Conservation (phyloP, 2,113 vertebrate genomes). For the Glareola pratincola region DNA sequence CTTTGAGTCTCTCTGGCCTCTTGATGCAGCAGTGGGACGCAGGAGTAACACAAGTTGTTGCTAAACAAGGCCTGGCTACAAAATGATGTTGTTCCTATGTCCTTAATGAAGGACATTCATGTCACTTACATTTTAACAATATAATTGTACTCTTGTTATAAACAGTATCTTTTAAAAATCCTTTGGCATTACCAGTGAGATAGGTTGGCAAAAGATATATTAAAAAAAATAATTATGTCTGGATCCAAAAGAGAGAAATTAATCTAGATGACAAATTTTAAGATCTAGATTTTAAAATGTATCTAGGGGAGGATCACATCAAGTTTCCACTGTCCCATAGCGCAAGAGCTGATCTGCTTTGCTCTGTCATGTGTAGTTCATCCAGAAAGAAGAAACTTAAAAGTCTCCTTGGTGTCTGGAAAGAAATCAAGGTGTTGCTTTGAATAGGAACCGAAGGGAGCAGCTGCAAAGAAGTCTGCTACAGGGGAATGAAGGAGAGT, state of each 20-base stretch:
- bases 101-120: not conserved
- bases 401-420: not conserved
- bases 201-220: not conserved
- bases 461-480: not conserved
- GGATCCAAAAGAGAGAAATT: not conserved
- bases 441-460: not conserved
- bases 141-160: not conserved
- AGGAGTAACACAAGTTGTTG: not conserved
- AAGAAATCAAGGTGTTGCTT: not conserved
- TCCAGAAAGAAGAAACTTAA: not conserved
- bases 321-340: not conserved
- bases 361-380: not conserved
- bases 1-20: not conserved
- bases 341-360: not conserved
- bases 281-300: not conserved
- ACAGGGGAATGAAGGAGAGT: not conserved
- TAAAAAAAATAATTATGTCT: not conserved
- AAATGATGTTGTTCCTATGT: not conserved
- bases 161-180: not conserved
- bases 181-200: not conserved
- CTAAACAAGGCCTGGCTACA: not conserved
- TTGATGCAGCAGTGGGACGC: not conserved
- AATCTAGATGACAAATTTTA: not conserved
- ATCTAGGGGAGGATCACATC: not conserved
- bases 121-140: not conserved